Evolutionary conservation across 2,888 invertebrate genomes (phyloP), one percentile per base, ranked within the genome.

Genomic region (Venusia cambrica): DNA sequence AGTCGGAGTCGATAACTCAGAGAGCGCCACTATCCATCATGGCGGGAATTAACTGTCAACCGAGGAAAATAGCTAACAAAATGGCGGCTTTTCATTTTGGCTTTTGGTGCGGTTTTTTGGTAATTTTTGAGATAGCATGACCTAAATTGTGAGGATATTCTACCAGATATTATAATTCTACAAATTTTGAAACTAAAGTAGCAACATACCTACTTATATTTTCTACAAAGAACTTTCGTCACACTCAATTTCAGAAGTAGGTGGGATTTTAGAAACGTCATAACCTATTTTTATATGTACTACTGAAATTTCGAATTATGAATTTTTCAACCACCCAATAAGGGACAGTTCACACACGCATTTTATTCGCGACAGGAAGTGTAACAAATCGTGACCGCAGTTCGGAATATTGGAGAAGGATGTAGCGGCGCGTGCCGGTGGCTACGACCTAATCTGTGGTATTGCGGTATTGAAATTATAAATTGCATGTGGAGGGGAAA

Each of bases 11-110:
- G 67, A 84, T 87, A 79, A 73, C 68, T 85, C 78, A 83, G 51
- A 45, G 59, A 61, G 55, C 66, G 64, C 63, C 62, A 69, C 70
- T 58, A 85, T 85, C 80, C 72, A 80, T 85, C 85, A 84, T 83
- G 80, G 76, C 70, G 72, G 71, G 70, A 74, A 79, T 85, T 74
- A 84, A 76, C 79, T 85, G 85, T 83, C 85, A 81, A 61, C 63
- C 37, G 56, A 62, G 69, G 64, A 72, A 75, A 74, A 78, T 72
- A 68, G 73, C 62, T 57, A 67, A 72, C 66, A 67, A 69, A 75
- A 70, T 73, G 66, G 68, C 61, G 60, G 54, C 40, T 40, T 38
- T 53, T 50, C 28, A 37, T 48, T 48, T 43, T 18, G 8, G 4
- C n/a, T n/a, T n/a, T n/a, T n/a, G n/a, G n/a, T n/a, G n/a, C n/a